Evolutionary conservation across 2,888 invertebrate genomes (phyloP), one percentile per base, ranked within the genome.

Genomic region (Leucophora obtusa): DNA sequence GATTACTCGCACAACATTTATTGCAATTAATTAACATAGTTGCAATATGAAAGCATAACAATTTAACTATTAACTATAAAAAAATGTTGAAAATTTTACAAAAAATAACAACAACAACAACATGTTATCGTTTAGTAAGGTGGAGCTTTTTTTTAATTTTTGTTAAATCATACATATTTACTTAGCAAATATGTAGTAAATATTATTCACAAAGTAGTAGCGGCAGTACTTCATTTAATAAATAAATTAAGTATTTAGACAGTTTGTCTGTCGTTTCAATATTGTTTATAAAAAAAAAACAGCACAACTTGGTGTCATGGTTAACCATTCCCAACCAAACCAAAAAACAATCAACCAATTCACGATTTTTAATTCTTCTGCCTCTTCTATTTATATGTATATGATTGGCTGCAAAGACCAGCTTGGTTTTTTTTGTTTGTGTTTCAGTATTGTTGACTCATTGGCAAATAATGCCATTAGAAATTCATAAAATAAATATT

Each of bases 301-400:
- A 65, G 53, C 65, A 70, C 70, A 65, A 70, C 76, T 76, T 51
- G 70, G 43, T 76, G 70, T 76, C 76, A 76, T 43, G 76, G 63
- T 76, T 76, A 76, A 76, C 70, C 59, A 62, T 18, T 28, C 14
- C 53, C 24, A 43, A 43, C 17, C 33, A 59, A 47, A 53, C n/a
- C 35, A 35, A 50, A 21, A 58, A 18, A 21, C 17, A 28, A 73
- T 47, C 72, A 56, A 63, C 38, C 47, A 73, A 53, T 59, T 73
- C 74, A 74, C 66, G 66, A 68, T 54, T 68, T 69, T 58, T 28
- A 28, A 28, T 28, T 14, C 59, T 59, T n/a, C 35, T 33, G 56
- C 51, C 53, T 33, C 38, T 63, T 35, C 53, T 35, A 11, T n/a
- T 50, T 62, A 8, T 24, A 11, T 38, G 15, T 65, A 1, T 33